These are phyloP conservation scores for Passerculus sandwichensis DNA, from an alignment of 2,797 vertebrate genomes.

Conservation along the genomic window DNA sequence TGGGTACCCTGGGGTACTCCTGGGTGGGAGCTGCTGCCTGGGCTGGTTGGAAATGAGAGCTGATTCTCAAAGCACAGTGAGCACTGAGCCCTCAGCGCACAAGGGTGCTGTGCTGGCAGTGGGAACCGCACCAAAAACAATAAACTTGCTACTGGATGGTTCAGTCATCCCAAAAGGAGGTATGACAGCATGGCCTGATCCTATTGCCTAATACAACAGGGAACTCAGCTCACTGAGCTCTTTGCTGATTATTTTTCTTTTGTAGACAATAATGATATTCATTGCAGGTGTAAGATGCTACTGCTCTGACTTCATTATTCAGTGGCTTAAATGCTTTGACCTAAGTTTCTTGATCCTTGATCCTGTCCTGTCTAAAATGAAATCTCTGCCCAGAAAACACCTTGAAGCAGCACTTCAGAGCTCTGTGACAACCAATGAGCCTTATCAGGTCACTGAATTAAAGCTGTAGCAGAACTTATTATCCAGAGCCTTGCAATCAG, in stretches of 20 bases:
- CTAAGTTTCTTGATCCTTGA: background rate
- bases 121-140: background rate
- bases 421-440: background rate
- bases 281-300: background rate
- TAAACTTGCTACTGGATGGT: background rate
- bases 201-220: background rate
- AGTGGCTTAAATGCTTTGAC: background rate
- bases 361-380: conserved; percentile 3
- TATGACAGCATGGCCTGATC: background rate
- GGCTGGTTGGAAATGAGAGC: background rate
- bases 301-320: background rate
- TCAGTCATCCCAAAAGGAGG: background rate
- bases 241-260: background rate
- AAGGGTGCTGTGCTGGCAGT: background rate
- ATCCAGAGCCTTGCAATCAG: background rate
- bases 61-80: background rate
- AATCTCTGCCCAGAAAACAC: background rate
- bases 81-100: background rate
- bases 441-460: background rate
- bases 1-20: background rate
- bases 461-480: background rate
- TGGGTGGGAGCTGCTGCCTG: background rate
- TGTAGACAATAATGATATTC: background rate
- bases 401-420: background rate
- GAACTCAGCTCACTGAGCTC: background rate